A percentile compares a stretch with the other conserved stretches of the same genome.
Conservation (phyloP, 2,888 invertebrate genomes). For the Clunio marinus region DNA sequence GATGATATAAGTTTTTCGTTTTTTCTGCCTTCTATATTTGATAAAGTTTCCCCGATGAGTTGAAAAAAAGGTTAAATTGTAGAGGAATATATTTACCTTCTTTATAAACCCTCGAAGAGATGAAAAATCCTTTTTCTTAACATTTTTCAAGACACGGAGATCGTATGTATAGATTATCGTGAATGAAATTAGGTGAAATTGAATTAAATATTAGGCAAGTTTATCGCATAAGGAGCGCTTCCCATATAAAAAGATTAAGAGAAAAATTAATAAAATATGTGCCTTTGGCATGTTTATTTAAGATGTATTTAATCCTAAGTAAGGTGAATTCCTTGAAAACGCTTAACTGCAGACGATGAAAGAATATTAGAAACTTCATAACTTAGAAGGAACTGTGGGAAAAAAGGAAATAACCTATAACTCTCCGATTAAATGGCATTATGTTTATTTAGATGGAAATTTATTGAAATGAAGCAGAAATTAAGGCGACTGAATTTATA, state of each 20-base stretch:
- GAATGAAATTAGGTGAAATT: conserved; percentile 39
- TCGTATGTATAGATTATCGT: conserved; percentile 38
- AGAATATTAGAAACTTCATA: no score
- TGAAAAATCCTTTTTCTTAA: neutral
- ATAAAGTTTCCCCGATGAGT: neutral
- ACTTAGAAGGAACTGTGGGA: no score
- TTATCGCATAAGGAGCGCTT: conserved; percentile 26
- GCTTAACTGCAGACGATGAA: no score
- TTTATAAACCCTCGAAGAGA: neutral
- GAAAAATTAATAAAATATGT: conserved; percentile 27
- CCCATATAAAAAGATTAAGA: conserved; percentile 39
- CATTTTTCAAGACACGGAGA: conserved; percentile 22
- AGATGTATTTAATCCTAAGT: neutral
- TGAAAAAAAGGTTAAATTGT: conserved; percentile 32
- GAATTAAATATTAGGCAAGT: conserved; percentile 36
- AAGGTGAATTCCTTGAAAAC: neutral
- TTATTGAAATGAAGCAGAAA: no score
- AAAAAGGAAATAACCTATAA: no score
- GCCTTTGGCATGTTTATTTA: neutral
- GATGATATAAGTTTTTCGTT: neutral
- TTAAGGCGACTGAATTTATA: no score
- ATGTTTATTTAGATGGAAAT: neutral
- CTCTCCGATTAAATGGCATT: no score
- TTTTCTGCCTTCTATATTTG: no score
- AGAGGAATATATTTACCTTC: conserved; percentile 37